Percentiles rank a stretch among this genome's conserved stretches.
Evolutionary conservation across 30 jellyfish, hydroid and myxozoan genomes (phyloP).

Genomic region (Chironex yamaguchii): DNA sequence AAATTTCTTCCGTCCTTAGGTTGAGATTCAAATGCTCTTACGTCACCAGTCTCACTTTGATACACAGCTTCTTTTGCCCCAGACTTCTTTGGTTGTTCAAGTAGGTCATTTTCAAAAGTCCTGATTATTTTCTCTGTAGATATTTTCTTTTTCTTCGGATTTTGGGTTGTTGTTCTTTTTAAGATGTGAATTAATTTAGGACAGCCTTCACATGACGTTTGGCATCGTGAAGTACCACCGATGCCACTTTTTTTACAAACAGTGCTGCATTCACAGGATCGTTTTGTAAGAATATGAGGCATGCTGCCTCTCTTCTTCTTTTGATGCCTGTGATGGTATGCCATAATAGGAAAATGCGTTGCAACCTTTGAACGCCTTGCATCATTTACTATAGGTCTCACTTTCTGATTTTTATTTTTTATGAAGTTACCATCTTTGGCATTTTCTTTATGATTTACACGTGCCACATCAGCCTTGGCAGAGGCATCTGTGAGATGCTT

Average conservation of each 20-base stretch:
- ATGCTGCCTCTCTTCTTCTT: no score
- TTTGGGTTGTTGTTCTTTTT: no score
- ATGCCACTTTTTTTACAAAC: constrained; percentile 76
- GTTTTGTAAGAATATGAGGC: not conserved
- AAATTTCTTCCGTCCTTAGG: no score
- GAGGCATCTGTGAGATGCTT: not conserved
- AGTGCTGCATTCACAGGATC: constrained; percentile 78
- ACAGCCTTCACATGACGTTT: not conserved
- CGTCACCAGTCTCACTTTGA: not conserved
- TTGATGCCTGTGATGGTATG: no score
- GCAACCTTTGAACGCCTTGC: not conserved
- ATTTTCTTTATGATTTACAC: no score
- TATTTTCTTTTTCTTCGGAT: no score
- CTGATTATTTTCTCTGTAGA: no score
- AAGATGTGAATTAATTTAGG: not conserved
- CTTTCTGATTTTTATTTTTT: no score
- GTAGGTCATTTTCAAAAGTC: no score
- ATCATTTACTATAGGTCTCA: not conserved
- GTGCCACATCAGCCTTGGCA: not conserved
- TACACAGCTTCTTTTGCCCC: not conserved
- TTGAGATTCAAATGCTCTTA: not conserved
- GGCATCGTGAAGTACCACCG: not conserved
- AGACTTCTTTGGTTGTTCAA: no score
- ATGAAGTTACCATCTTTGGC: no score
- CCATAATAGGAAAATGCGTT: no score